These are phyloP conservation scores for Carapus acus DNA, from an alignment of 2,797 vertebrate genomes.

Conservation along the genomic window DNA sequence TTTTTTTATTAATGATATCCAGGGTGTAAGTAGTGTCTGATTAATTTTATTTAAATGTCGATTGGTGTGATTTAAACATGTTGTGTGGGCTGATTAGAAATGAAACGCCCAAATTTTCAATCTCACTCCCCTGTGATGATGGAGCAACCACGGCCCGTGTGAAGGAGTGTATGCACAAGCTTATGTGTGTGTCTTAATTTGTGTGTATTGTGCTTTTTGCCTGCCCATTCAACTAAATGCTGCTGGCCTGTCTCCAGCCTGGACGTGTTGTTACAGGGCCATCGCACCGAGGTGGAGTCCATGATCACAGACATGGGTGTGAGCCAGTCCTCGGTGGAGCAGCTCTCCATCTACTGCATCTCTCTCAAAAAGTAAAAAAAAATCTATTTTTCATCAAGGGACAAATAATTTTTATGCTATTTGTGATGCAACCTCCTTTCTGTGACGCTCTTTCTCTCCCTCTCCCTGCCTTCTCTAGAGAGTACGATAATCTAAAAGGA, in stretches of 20 bases:
- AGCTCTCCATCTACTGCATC: constrained; percentile 91
- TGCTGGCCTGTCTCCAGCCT: constrained; percentile 68
- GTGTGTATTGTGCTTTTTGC: constrained; percentile 6
- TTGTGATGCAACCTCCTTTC: background rate
- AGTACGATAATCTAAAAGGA: constrained; percentile 91
- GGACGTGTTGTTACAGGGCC: constrained; percentile 84
- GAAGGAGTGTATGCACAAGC: too few species aligned
- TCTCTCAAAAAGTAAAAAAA: constrained; percentile 90
- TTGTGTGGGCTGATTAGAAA: too few species aligned
- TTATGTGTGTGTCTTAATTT: too few species aligned
- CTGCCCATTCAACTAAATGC: too few species aligned
- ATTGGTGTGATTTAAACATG: too few species aligned
- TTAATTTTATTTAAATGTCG: too few species aligned
- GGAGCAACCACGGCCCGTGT: too few species aligned
- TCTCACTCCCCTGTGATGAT: too few species aligned
- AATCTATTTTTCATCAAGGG: background rate
- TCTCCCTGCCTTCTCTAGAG: constrained; percentile 63
- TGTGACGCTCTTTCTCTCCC: background rate
- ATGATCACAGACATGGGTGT: constrained; percentile 93
- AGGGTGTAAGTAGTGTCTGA: too few species aligned
- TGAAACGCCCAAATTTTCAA: too few species aligned
- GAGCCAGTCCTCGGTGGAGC: constrained; percentile 85
- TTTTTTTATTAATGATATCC: too few species aligned
- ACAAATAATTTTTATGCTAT: background rate
- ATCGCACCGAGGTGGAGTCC: constrained; percentile 86